A percentile compares a stretch with the other conserved stretches of the same genome.
These are phyloP conservation scores for Pachliopta kotzebuea DNA, from an alignment of 2,888 invertebrate genomes.

Conservation along the genomic window DNA sequence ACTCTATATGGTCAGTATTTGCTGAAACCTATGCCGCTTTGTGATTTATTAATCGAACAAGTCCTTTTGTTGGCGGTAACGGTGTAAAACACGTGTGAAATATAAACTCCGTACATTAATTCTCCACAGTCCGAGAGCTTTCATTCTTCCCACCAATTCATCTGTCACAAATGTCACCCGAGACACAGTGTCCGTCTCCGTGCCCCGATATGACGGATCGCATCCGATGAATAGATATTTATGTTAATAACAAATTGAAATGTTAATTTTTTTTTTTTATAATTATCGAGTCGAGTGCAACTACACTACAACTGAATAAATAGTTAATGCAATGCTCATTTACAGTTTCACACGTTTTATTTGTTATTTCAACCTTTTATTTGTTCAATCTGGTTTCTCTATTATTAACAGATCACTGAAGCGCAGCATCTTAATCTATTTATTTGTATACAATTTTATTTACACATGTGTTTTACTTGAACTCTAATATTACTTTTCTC, in stretches of 20 bases:
- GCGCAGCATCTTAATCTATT: background rate
- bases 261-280: conserved; percentile 66
- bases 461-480: background rate
- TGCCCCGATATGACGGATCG: conserved; percentile 62
- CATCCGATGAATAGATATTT: conserved; percentile 63
- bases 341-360: conserved; percentile 55
- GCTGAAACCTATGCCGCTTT: too few relatives aligned
- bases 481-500: too few relatives aligned
- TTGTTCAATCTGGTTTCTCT: conserved; percentile 12
- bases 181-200: conserved; percentile 55
- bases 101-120: conserved; percentile 46
- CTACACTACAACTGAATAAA: conserved; percentile 51
- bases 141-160: conserved; percentile 64
- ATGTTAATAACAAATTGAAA: conserved; percentile 72
- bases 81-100: conserved; percentile 71
- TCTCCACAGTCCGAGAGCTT: conserved; percentile 45
- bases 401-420: conserved; percentile 7
- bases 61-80: conserved; percentile 33
- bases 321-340: conserved; percentile 47
- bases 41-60: background rate
- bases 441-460: background rate
- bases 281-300: conserved; percentile 56
- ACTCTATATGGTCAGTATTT: too few relatives aligned
- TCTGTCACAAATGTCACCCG: conserved; percentile 71
- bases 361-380: conserved; percentile 27